Base-by-base conservation (phyloP, 2,113 vertebrate genomes). In the Psophia crepitans region DNA sequence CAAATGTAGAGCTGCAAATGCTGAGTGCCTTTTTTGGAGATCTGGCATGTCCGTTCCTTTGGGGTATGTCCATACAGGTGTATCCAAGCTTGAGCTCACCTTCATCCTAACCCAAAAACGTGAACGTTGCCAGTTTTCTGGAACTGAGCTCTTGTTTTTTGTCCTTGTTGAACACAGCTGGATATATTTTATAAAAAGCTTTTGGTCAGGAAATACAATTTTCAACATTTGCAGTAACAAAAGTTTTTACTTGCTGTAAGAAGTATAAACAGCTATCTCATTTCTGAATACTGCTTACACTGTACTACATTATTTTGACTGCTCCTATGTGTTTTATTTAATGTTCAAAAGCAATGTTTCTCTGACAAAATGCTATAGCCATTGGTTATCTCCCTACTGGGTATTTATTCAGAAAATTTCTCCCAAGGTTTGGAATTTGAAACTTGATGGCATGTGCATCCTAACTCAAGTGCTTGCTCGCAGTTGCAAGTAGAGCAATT, bases 41-140 rank as follows among this genome's bases (percentile, higher is more conserved):
- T 27, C 17, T n/a, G 53, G 7, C 24, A 0, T 8, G 11, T 63
- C 8, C 3, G 0, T 65, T 46, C 49, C n/a, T 41, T 18, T 26
- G 48, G 61, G 41, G 6, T 32, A 3, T 21, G 43, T n/a, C 44
- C 75, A 14, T 33, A 27, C 19, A 33, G 43, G 12, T 41, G 27
- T 1, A 2, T 27, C 20, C 0, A 2, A 75, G 26, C 63, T 58
- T 19, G 57, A 61, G 28, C 54, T 84, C 27, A 17, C 41, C 39
- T 39, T 63, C 49, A 33, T 46, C 56, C 30, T 53, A 51, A 70
- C n/a, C 56, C 49, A 21, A 32, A 58, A 35, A 12, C 0, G 1
- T 20, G 19, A 28, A 23, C 14, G 26, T 16, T 75, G 53, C 27
- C 23, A 5, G 23, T 20, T 54, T 4, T 3, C 63, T 76, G 66